A percentile compares a stretch with the other conserved stretches of the same genome.
Conservation (phyloP, 2,797 vertebrate genomes). For the Hyperoplus lanceolatus region DNA sequence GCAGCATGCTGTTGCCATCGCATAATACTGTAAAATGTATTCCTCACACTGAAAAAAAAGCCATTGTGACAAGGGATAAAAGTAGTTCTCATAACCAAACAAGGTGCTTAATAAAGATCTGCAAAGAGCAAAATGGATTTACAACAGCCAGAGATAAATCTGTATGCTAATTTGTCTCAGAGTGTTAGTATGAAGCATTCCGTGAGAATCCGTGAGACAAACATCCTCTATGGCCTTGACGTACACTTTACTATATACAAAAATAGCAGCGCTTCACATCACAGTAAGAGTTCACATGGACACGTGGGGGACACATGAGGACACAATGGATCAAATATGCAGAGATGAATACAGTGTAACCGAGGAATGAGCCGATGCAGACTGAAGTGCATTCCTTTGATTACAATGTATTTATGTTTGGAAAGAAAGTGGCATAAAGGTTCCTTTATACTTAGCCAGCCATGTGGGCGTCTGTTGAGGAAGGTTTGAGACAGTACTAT, state of each 20-base stretch:
- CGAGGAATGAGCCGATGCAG: not conserved
- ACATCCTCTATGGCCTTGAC: slow-evolving; percentile 53
- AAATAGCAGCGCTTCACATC: slow-evolving; percentile 33
- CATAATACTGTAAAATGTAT: slow-evolving; percentile 39
- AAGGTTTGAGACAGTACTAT: not conserved
- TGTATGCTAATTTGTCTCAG: slow-evolving; percentile 60
- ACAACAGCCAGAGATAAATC: slow-evolving; percentile 51
- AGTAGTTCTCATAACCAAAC: slow-evolving; percentile 51
- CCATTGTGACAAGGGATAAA: slow-evolving; percentile 53
- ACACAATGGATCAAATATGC: not conserved
- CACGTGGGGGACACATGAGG: slow-evolving; percentile 28
- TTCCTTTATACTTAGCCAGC: not conserved
- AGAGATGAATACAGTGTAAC: not conserved
- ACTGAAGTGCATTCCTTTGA: slow-evolving; percentile 29
- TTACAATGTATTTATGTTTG: slow-evolving; percentile 12
- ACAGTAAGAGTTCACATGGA: slow-evolving; percentile 30
- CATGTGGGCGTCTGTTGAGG: not conserved
- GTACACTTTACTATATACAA: slow-evolving; percentile 17
- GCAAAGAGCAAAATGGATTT: slow-evolving; percentile 58
- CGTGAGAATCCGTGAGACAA: slow-evolving; percentile 47
- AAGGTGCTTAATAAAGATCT: slow-evolving; percentile 67
- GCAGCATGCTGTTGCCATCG: slow-evolving; percentile 44
- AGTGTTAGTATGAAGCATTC: slow-evolving; percentile 37
- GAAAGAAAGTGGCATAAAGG: not conserved
- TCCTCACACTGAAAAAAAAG: slow-evolving; percentile 42